phyloP scores from a whole-genome alignment of 2,113 vertebrate genomes.

The Vulpes vulpes region DNA sequence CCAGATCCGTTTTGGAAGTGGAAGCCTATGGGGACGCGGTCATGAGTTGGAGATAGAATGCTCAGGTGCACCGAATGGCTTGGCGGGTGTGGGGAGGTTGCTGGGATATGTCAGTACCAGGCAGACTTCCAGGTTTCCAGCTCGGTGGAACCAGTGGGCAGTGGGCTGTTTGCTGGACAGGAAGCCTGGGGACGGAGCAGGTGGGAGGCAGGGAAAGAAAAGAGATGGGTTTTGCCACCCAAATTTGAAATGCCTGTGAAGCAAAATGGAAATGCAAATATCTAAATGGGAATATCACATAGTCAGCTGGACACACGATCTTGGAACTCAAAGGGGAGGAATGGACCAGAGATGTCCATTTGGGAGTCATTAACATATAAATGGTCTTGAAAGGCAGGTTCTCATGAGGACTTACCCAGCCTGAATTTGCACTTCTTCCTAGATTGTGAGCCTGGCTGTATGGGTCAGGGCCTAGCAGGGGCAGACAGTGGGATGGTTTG shows the following conservation, averaged over 20 bases:
- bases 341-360: neutral
- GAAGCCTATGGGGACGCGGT: neutral
- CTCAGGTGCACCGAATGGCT: rapidly evolving
- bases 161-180: neutral
- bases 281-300: neutral
- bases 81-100: neutral
- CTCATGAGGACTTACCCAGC: neutral
- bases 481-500: neutral
- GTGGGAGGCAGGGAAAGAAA: too few relatives aligned
- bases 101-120: rapidly evolving
- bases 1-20: neutral
- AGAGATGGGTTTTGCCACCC: neutral
- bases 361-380: neutral
- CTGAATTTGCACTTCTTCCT: neutral
- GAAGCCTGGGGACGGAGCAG: neutral
- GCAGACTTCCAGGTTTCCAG: neutral
- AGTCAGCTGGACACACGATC: neutral
- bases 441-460: neutral
- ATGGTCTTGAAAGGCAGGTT: neutral
- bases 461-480: neutral
- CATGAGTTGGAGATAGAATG: too few relatives aligned
- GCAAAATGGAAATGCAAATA: neutral
- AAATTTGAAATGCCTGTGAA: neutral
- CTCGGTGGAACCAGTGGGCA: too few relatives aligned
- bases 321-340: neutral